Evolutionary conservation across 2,888 invertebrate species (phyloP), one percentile per base, ranked within the genome.

Genomic region (Dicyrtomina minuta): DNA sequence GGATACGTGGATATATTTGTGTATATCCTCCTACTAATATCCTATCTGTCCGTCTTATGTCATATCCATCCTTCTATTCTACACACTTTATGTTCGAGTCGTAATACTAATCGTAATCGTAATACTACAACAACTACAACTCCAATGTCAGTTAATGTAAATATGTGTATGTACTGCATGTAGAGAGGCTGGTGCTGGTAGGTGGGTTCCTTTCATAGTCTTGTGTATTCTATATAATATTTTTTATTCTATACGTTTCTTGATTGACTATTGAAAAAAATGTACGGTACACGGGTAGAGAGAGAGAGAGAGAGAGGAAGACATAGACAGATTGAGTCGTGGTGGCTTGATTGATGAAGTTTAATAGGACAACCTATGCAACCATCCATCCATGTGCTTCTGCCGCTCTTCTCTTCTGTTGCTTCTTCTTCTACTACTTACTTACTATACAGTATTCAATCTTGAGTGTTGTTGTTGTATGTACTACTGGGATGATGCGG

Each of bases 301-400:
- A 8, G 33, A 22, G 24, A 53, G 53, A 53, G 10, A 59, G 17
- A 8, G 33, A 22, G 24, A 53, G 53, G 22, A 2, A 59, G 59
- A 20, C 17, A 20, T 22, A 56, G 41, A n/a, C 22, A 58, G 39
- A 58, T 58, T 58, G 58, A 58, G 39, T 39, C 24, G 58, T 58
- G 15, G 27, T 15, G n/a, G 5, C 33, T 62, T 62, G 62, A 62
- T 62, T 62, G 46, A 62, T 62, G 62, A 46, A 62, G 60, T 43
- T 60, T 60, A 46, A 62, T 62, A 62, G 62, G 62, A 62, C 62
- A 62, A 17, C 49, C 62, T n/a, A 24, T 20, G 22, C 43, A 13
- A 2, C 22, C 33, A 20, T 8, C 22, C 39, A 17, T 46, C 20
- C 20, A 17, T 46, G n/a, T 33, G 33, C 33, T 33, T n/a, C n/a